Conservation (phyloP, 2,888 invertebrate species). For the Argyresthia goedartella region DNA sequence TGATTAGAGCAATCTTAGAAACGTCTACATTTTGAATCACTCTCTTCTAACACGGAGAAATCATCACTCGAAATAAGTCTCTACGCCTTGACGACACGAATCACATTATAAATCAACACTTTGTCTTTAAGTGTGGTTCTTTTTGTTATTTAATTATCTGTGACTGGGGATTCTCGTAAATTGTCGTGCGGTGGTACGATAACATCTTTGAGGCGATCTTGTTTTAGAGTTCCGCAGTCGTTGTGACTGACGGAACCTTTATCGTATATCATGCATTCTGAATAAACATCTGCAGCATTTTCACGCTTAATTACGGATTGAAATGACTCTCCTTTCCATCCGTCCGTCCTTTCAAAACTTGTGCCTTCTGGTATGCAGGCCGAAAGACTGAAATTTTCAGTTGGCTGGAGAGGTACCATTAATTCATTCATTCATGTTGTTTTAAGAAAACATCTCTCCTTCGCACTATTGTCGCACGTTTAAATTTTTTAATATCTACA, state of each 20-base stretch:
- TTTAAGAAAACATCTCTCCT: too few species aligned
- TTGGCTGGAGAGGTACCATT: too few species aligned
- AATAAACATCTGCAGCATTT: background rate
- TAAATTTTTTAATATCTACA: too few species aligned
- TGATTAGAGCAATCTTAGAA: too few species aligned
- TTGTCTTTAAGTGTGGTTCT: slow-evolving; percentile 23
- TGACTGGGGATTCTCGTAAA: slow-evolving; percentile 43
- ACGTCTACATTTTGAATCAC: too few species aligned
- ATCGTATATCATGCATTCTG: slow-evolving; percentile 19
- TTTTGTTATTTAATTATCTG: slow-evolving; percentile 60
- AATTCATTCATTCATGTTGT: too few species aligned
- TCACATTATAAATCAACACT: slow-evolving; percentile 34
- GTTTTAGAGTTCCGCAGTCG: slow-evolving; percentile 24
- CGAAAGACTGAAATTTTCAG: too few species aligned
- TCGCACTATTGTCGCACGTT: too few species aligned
- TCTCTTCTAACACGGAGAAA: too few species aligned
- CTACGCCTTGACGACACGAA: slow-evolving; percentile 13
- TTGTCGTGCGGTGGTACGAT: slow-evolving; percentile 24
- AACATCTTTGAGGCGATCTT: slow-evolving; percentile 22
- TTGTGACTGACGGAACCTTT: slow-evolving; percentile 19
- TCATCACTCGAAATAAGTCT: too few species aligned
- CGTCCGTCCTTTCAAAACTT: background rate
- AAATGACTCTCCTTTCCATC: background rate
- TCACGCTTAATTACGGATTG: background rate
- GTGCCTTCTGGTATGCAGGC: background rate